These are phyloP conservation scores for Catagonus wagneri DNA, from an alignment of 2,113 vertebrate species.

Conservation along the genomic window DNA sequence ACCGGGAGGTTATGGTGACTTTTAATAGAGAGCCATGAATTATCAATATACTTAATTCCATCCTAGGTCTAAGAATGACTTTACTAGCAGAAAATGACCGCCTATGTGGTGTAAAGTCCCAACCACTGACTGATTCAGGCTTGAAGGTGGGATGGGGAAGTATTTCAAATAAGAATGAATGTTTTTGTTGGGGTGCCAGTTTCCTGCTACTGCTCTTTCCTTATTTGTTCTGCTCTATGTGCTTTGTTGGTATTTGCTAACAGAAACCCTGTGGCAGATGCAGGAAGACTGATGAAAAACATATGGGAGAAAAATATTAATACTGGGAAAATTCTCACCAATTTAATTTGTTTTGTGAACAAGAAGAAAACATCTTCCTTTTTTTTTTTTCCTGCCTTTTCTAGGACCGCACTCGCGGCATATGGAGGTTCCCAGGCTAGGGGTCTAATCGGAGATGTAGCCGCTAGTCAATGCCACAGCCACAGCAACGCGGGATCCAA, in stretches of 20 bases:
- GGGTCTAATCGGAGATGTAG: no score
- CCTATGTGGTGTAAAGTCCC: not conserved
- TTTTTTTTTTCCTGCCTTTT: no score
- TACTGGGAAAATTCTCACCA: not conserved
- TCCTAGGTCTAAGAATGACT: not conserved
- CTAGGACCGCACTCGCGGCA: no score
- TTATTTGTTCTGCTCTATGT: not conserved
- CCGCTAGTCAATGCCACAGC: no score
- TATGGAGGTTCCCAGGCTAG: no score
- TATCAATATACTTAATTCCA: not conserved
- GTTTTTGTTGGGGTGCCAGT: no score
- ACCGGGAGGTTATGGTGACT: not conserved
- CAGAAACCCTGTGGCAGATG: not conserved
- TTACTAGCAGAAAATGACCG: not conserved
- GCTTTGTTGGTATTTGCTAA: not conserved
- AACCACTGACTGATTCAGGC: not conserved
- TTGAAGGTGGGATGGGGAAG: not conserved
- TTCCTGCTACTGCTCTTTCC: not conserved
- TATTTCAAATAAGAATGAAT: not conserved
- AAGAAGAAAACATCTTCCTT: not conserved
- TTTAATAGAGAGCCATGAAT: slow-evolving; percentile 46
- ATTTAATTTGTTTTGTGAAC: slow-evolving; percentile 1
- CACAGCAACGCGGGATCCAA: no score
- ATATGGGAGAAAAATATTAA: not conserved
- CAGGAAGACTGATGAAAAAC: not conserved